A percentile compares a stretch with the other conserved stretches of the same genome.
Conservation (phyloP, 2,888 invertebrate species). For the Anthoptus insignis region DNA sequence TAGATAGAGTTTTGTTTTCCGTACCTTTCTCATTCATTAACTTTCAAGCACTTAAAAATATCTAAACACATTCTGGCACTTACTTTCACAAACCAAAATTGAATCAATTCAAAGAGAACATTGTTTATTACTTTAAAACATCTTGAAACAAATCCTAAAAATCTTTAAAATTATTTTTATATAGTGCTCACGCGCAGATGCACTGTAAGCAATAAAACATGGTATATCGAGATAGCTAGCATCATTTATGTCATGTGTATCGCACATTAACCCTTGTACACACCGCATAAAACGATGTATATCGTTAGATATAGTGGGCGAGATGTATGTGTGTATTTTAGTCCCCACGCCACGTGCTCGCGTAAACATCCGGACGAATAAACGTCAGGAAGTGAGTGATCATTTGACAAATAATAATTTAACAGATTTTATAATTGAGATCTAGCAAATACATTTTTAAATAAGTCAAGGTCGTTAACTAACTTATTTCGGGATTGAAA, state of each 20-base stretch:
- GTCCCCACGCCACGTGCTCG: constrained; percentile 62
- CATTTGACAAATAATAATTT: constrained; percentile 2
- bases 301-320: not conserved
- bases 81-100: not conserved
- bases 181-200: constrained; percentile 16
- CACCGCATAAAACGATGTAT: constrained; percentile 6
- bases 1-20: too few species aligned
- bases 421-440: not conserved
- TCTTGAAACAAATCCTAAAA: not conserved
- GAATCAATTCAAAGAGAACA: not conserved
- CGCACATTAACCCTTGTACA: constrained; percentile 22
- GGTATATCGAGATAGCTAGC: constrained; percentile 14
- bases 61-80: not conserved
- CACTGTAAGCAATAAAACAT: constrained; percentile 15
- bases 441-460: not conserved
- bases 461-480: not conserved
- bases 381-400: constrained; percentile 54
- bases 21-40: too few species aligned
- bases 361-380: constrained; percentile 75
- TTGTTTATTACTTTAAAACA: not conserved
- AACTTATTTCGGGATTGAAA: too few species aligned
- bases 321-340: constrained; percentile 57
- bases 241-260: constrained; percentile 22
- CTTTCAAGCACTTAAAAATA: not conserved
- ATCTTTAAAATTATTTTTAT: not conserved